Percentiles rank a stretch among this genome's conserved stretches.
These are phyloP conservation scores for Drosophila paranaensis DNA, from an alignment of 2,888 invertebrate genomes.

Conservation along the genomic window DNA sequence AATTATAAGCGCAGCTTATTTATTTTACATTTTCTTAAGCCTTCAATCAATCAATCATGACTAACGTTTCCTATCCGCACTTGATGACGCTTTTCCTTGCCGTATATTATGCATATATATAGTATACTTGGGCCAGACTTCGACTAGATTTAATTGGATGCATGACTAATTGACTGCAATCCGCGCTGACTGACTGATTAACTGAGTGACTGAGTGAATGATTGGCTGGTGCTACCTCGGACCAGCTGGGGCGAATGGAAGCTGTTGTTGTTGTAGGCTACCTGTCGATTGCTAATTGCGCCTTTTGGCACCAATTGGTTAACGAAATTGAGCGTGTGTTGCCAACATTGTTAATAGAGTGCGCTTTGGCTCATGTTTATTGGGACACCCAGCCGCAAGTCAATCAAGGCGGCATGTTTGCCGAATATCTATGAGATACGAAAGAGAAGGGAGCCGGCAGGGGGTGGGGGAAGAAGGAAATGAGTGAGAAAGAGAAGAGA, in stretches of 20 bases:
- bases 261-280: conserved; percentile 2
- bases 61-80: not conserved
- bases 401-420: conserved; percentile 4
- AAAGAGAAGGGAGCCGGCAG: not conserved
- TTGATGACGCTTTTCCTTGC: not conserved
- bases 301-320: not conserved
- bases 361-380: not conserved
- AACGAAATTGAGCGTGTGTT: conserved; percentile 2
- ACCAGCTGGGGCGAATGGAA: not conserved
- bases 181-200: not conserved
- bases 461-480: not conserved
- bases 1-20: not conserved
- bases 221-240: not conserved
- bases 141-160: conserved; percentile 9
- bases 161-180: conserved; percentile 40
- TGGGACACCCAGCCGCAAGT: not conserved
- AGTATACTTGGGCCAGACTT: not conserved
- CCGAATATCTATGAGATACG: not conserved
- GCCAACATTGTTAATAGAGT: not conserved
- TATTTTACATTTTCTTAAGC: not conserved
- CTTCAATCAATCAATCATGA: not conserved
- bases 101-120: not conserved
- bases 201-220: not conserved
- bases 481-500: not conserved
- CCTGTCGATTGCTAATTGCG: not conserved